These are phyloP conservation scores for human DNA, from an alignment of 2,113 vertebrate genomes.

Conservation along the genomic window GRCh38 chr9:89982501-89983000, in stretches of 20 bases:
- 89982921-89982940: background rate
- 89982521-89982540: background rate
- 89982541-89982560: too few species aligned
- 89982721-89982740: accelerated
- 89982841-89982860: background rate
- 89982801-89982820: too few species aligned
- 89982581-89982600: too few species aligned
- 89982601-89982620: background rate
- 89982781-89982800: too few species aligned
- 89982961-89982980: accelerated
- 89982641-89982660: background rate
- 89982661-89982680: background rate
- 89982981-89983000: accelerated
- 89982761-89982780: background rate
- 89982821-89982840: accelerated
- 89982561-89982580: background rate
- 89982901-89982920: background rate
- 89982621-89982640: background rate
- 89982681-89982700: background rate
- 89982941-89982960: too few species aligned
- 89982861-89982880: background rate
- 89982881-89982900: background rate
- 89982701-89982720: background rate
- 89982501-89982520: too few species aligned
- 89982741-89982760: background rate